Evolutionary conservation across 2,888 invertebrate species (phyloP).

Genomic region (Chorisops tibialis): DNA sequence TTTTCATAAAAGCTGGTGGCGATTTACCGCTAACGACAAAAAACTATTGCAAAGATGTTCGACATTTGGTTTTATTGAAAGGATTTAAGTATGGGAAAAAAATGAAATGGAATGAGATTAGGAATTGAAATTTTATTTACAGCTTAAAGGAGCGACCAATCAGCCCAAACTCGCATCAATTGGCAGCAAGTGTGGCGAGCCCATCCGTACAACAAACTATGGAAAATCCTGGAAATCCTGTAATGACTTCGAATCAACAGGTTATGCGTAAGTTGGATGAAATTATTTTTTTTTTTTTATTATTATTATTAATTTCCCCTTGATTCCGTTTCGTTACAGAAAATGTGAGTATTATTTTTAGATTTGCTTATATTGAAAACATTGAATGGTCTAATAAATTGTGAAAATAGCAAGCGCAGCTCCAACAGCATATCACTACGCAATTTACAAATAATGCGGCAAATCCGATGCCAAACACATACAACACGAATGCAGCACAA

Average conservation of each 20-base stretch:
- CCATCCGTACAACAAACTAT: constrained; percentile 31
- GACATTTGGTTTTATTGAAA: constrained; percentile 74
- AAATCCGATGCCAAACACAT: constrained; percentile 46
- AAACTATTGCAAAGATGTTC: constrained; percentile 86
- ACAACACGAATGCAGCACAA: constrained; percentile 42
- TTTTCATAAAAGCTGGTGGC: constrained; percentile 88
- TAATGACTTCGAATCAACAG: constrained; percentile 34
- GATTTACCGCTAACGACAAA: constrained; percentile 78
- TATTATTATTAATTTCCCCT: constrained; percentile 5
- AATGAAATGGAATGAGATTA: neutral
- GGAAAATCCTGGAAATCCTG: constrained; percentile 30
- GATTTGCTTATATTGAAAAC: neutral
- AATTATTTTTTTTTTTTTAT: neutral
- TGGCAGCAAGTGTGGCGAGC: constrained; percentile 38
- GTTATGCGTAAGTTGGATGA: constrained; percentile 14
- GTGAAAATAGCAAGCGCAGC: constrained; percentile 36
- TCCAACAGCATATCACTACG: constrained; percentile 43
- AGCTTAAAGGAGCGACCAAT: constrained; percentile 67
- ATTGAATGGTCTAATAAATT: neutral
- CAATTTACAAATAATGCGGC: constrained; percentile 48
- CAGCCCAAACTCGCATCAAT: constrained; percentile 52
- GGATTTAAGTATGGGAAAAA: constrained; percentile 59
- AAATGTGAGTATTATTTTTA: constrained; percentile 27
- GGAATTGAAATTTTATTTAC: neutral
- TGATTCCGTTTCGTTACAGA: constrained; percentile 20